Conservation (phyloP, 2,797 vertebrate genomes). For the Geotrypetes seraphini region DNA sequence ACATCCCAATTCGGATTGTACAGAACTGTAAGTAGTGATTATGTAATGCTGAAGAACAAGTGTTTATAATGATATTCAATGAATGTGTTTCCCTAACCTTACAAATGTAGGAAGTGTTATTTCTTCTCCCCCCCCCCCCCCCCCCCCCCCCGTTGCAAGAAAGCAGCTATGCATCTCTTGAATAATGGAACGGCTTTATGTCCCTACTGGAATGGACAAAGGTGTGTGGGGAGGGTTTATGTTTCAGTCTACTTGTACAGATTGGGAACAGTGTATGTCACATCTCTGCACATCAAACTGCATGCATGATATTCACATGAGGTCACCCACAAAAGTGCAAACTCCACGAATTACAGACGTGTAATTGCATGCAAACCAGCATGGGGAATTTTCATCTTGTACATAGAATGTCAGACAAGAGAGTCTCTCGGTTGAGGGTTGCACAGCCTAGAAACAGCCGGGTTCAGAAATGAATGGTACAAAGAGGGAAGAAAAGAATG, state of each 20-base stretch:
- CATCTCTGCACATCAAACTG: slow-evolving; percentile 24
- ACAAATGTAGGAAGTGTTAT: slow-evolving; percentile 20
- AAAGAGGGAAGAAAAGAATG: not conserved
- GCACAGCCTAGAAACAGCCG: too few species aligned
- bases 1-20: not conserved
- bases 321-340: slow-evolving; percentile 11
- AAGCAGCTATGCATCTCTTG: not conserved
- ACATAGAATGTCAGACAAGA: not conserved
- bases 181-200: not conserved
- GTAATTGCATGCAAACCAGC: slow-evolving; percentile 41
- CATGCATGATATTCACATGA: slow-evolving; percentile 28
- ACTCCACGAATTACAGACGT: slow-evolving; percentile 18
- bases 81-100: slow-evolving; percentile 26
- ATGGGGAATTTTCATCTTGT: slow-evolving; percentile 5
- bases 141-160: not conserved
- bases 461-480: not conserved
- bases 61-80: slow-evolving; percentile 50
- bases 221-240: not conserved
- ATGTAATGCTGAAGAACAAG: slow-evolving; percentile 31
- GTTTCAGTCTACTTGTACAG: slow-evolving; percentile 9
- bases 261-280: slow-evolving; percentile 14
- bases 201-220: not conserved
- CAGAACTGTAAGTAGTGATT: slow-evolving; percentile 5
- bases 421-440: too few species aligned
- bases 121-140: slow-evolving; percentile 12